phyloP scores from a whole-genome alignment of 2,797 vertebrate species.

The Fundulus diaphanus region DNA sequence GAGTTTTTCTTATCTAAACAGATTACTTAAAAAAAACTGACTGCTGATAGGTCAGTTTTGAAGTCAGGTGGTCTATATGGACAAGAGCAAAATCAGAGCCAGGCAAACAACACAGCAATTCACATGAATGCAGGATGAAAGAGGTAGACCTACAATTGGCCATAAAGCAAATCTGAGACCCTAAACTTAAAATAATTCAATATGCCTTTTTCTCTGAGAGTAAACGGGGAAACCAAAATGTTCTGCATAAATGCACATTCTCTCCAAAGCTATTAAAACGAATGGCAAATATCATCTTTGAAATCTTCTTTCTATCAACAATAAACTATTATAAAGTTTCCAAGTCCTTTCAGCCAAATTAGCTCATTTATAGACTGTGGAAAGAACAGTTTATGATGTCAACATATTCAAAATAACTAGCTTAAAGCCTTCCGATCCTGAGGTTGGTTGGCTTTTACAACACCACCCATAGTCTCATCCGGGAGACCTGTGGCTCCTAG shows the following conservation, averaged over 20 bases:
- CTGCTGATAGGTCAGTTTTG: background rate
- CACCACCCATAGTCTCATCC: too few relatives aligned
- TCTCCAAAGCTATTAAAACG: background rate
- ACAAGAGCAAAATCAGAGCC: too few relatives aligned
- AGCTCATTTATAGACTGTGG: background rate
- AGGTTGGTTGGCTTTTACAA: too few relatives aligned
- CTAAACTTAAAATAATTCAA: background rate
- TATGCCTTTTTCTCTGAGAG: background rate
- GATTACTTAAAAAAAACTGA: too few relatives aligned
- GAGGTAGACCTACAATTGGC: too few relatives aligned
- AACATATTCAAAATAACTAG: too few relatives aligned
- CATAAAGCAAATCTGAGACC: background rate
- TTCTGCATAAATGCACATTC: background rate
- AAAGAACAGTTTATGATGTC: too few relatives aligned
- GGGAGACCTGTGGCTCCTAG: too few relatives aligned
- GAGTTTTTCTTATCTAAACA: too few relatives aligned
- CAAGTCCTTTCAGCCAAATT: background rate
- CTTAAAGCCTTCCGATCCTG: too few relatives aligned
- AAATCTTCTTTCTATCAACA: background rate
- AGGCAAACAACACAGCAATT: conserved; percentile 1
- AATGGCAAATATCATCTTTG: background rate
- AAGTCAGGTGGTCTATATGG: background rate
- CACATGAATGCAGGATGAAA: background rate
- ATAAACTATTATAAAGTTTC: background rate
- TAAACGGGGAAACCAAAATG: background rate